Conservation (phyloP, 2,113 vertebrate species). For the Trichomycterus rosablanca region DNA sequence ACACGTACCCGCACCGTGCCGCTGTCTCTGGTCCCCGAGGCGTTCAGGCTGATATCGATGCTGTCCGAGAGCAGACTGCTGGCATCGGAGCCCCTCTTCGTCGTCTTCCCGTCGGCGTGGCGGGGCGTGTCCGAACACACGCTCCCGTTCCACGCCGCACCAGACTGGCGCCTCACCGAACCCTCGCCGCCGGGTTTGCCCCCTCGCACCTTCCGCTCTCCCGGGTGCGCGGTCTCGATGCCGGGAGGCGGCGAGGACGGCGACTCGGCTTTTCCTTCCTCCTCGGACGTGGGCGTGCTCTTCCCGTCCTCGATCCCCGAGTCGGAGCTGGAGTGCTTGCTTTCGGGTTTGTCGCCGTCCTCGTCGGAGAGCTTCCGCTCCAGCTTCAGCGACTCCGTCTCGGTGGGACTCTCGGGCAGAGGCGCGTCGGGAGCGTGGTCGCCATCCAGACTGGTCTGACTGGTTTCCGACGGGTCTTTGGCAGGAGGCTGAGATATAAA, state of each 20-base stretch:
- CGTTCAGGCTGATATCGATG: slow-evolving; percentile 69
- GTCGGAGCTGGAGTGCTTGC: slow-evolving; percentile 56
- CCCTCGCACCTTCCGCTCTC: neutral
- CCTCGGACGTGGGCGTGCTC: slow-evolving; percentile 52
- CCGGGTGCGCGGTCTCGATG: neutral
- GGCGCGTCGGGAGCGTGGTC: slow-evolving; percentile 54
- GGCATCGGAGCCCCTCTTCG: slow-evolving; percentile 71
- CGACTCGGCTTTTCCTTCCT: slow-evolving; percentile 60
- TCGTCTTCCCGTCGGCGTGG: slow-evolving; percentile 40
- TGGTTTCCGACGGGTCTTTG: slow-evolving; percentile 69
- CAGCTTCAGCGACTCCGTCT: slow-evolving; percentile 15
- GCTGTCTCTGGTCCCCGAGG: slow-evolving; percentile 72
- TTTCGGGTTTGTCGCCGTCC: slow-evolving; percentile 62
- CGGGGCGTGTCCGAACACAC: slow-evolving; percentile 7
- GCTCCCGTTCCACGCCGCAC: slow-evolving; percentile 14
- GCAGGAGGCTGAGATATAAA: slow-evolving; percentile 61
- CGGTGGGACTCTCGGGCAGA: slow-evolving; percentile 17
- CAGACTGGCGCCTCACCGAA: neutral
- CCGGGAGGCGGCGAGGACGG: slow-evolving; percentile 20
- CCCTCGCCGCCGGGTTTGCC: neutral
- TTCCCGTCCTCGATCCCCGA: slow-evolving; percentile 66
- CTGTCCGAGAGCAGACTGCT: slow-evolving; percentile 74
- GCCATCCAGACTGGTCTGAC: slow-evolving; percentile 72
- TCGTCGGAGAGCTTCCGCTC: slow-evolving; percentile 47
- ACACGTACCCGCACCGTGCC: no score